Evolutionary conservation across 2,797 vertebrate genomes (phyloP), one percentile per base, ranked within the genome.

Genomic region (Sebastes hubbsi): DNA sequence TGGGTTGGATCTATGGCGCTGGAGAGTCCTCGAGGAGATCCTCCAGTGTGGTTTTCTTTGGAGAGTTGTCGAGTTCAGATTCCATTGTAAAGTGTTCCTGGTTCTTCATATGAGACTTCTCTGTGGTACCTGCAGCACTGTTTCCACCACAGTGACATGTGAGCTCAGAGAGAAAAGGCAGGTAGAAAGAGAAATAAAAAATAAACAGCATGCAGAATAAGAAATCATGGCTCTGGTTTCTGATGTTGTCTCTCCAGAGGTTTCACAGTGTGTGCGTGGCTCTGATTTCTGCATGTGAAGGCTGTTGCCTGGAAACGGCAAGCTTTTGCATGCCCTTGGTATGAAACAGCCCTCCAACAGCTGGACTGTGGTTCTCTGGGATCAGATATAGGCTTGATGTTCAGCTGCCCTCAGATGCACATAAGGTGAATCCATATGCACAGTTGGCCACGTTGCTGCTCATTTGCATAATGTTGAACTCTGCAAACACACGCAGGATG

Each of bases 221-320:
- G 14, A 55, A 2, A 46, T 49, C 49, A 42, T 29, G 22, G 12
- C 58, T 76, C 49, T 70, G 9, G 2, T 71, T 49, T 81, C 56
- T 16, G 27, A 75, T 70, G 42, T 80, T 77, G 38, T 13, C 42
- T 78, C 68, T 59, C 25, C 55, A 61, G 55, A 78, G 46, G 38
- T 58, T 66, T 75, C 30, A 77, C 58, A 72, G n/a, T 69, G 55
- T 72, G 54, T 69, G 32, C 3, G 6, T 24, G 56, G 16, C 24
- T 6, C 32, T 58, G 62, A 36, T 61, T 14, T 61, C 13, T 69
- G 46, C 55, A 78, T 25, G 24, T 73, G 38, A 52, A 64, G 38
- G 32, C 70, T 49, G 84, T 85, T 89, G 78, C 88, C 75, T 83
- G 56, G 75, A 80, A 81, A 89, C 64, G 4, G 24, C 1, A 61